Percentiles rank a stretch among this genome's conserved stretches.
These are phyloP conservation scores for Cyprinodon variegatus DNA, from an alignment of 2,113 vertebrate species.

Conservation along the genomic window DNA sequence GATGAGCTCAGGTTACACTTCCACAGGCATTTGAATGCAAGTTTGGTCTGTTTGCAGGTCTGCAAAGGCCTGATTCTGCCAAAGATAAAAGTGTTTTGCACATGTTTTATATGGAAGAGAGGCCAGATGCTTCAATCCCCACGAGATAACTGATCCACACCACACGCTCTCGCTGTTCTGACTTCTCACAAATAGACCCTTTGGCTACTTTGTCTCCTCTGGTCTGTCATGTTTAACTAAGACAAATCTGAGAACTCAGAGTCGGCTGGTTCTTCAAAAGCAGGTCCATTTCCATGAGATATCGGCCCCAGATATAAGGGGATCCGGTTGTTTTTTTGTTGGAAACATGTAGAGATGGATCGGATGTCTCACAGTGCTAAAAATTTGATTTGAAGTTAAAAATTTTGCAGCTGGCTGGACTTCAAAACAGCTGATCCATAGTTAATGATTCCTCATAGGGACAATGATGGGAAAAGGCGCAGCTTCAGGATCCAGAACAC, in stretches of 20 bases:
- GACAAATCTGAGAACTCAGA: constrained; percentile 10
- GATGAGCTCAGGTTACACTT: constrained; percentile 22
- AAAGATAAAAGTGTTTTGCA: constrained; percentile 62
- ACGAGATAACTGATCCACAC: constrained; percentile 30
- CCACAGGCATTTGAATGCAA: constrained; percentile 9
- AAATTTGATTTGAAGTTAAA: neutral
- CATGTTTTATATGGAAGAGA: constrained; percentile 60
- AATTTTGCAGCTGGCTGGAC: constrained; percentile 2
- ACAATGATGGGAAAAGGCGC: neutral
- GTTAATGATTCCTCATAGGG: neutral
- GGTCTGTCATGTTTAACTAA: constrained; percentile 13
- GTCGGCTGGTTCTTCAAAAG: neutral
- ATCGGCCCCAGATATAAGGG: no score
- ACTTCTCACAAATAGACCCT: constrained; percentile 37
- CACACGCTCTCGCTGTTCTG: constrained; percentile 25
- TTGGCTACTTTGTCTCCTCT: neutral
- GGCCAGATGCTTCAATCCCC: constrained; percentile 64
- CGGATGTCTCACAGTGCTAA: neutral
- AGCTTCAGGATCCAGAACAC: neutral
- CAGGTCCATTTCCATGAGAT: neutral
- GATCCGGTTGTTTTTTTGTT: neutral
- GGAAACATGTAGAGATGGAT: neutral
- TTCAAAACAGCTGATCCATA: constrained; percentile 12
- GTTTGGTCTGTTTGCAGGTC: neutral
- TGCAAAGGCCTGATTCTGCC: constrained; percentile 16